A percentile compares a stretch with the other conserved stretches of the same genome.
phyloP scores from a whole-genome alignment of 1,140 invertebrate genomes.

The Conus ventricosus region DNA sequence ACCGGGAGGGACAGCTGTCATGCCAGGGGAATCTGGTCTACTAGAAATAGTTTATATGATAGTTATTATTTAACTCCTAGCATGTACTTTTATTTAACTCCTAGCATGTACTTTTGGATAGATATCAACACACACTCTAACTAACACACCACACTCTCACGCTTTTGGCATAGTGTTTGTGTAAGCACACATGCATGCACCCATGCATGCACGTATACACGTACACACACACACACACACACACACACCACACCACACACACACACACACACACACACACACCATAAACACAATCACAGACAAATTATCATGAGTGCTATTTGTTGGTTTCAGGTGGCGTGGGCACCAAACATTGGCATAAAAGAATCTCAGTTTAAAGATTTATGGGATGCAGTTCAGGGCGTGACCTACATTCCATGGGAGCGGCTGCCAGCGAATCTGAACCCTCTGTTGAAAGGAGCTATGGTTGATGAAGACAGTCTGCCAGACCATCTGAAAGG shows the following conservation, averaged over 20 bases:
- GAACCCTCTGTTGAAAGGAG: slow-evolving; percentile 91
- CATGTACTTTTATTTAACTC: too few relatives aligned
- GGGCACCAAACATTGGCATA: slow-evolving; percentile 97
- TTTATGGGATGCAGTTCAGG: slow-evolving; percentile 95
- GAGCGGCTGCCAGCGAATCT: slow-evolving; percentile 85
- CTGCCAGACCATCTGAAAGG: slow-evolving; percentile 89
- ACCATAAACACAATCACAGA: too few relatives aligned
- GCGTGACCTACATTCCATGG: slow-evolving; percentile 96
- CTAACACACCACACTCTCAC: too few relatives aligned
- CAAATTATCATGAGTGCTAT: background rate
- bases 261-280: background rate
- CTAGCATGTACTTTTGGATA: too few relatives aligned
- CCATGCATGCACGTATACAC: too few relatives aligned
- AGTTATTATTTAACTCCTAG: too few relatives aligned
- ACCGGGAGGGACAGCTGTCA: too few relatives aligned
- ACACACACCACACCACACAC: background rate
- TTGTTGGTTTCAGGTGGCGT: slow-evolving; percentile 83
- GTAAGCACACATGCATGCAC: too few relatives aligned
- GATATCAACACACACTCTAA: too few relatives aligned
- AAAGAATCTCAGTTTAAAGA: slow-evolving; percentile 95
- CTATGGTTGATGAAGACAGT: slow-evolving; percentile 95
- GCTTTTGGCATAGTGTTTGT: too few relatives aligned
- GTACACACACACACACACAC: background rate
- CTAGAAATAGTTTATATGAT: too few relatives aligned
- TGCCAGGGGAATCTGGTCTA: too few relatives aligned